These are phyloP conservation scores for Mesochorus sp. DNA, from an alignment of 2,888 invertebrate genomes.

Conservation along the genomic window DNA sequence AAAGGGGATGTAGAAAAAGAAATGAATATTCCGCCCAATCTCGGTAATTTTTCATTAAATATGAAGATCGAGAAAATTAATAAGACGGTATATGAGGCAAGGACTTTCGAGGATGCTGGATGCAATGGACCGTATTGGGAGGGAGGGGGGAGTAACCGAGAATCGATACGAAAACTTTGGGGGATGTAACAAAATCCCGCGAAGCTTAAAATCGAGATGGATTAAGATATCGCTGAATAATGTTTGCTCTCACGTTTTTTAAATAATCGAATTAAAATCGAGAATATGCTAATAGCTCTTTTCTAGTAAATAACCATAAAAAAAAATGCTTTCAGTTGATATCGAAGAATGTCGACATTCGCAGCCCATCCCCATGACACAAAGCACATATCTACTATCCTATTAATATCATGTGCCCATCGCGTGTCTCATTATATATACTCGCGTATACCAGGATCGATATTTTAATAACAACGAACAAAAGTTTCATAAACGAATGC, in stretches of 20 bases:
- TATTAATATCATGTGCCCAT: conserved; percentile 43
- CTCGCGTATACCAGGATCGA: conserved; percentile 37
- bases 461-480: conserved; percentile 29
- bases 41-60: neutral
- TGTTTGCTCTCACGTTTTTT: neutral
- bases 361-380: neutral
- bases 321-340: neutral
- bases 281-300: no score
- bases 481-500: conserved; percentile 15
- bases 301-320: neutral
- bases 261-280: no score
- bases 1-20: neutral
- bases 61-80: neutral
- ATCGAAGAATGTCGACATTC: neutral
- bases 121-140: conserved; percentile 1
- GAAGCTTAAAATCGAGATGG: neutral
- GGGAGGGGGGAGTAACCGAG: conserved; percentile 21
- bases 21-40: neutral
- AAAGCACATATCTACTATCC: conserved; percentile 12
- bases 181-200: neutral
- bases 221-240: neutral
- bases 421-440: conserved; percentile 44
- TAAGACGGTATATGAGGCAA: neutral
- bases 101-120: conserved; percentile 20
- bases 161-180: conserved; percentile 41